A percentile compares a stretch with the other conserved stretches of the same genome.
These are phyloP conservation scores for Cosmorhoe ocellata DNA, from an alignment of 2,888 invertebrate genomes.

Conservation along the genomic window DNA sequence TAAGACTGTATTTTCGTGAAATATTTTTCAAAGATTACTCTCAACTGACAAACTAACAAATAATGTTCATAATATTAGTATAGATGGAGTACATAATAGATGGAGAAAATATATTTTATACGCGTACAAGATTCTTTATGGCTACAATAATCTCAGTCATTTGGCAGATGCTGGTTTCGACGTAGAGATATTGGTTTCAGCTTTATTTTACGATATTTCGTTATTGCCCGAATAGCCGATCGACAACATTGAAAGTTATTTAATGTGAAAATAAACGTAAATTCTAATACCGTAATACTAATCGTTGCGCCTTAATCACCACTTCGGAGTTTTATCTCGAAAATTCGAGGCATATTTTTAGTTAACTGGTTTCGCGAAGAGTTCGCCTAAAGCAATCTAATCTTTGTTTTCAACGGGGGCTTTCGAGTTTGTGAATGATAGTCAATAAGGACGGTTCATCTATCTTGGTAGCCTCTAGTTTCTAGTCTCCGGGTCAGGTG, in stretches of 20 bases:
- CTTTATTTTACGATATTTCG: constrained; percentile 23
- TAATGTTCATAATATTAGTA: too few relatives aligned
- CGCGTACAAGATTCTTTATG: constrained; percentile 24
- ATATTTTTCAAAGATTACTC: too few relatives aligned
- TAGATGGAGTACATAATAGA: too few relatives aligned
- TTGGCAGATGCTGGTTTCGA: constrained; percentile 25
- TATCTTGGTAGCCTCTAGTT: constrained; percentile 17
- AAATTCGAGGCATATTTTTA: constrained; percentile 10
- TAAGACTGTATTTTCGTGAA: too few relatives aligned
- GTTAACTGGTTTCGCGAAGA: constrained; percentile 2
- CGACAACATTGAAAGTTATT: constrained; percentile 20
- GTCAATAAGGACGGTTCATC: constrained; percentile 15
- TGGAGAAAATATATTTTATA: constrained; percentile 1
- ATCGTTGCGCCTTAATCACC: constrained; percentile 16
- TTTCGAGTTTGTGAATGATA: constrained; percentile 16
- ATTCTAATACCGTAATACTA: constrained; percentile 12
- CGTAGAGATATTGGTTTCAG: constrained; percentile 24
- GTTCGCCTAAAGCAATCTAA: background rate
- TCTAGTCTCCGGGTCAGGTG: constrained; percentile 25
- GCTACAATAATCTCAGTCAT: constrained; percentile 26
- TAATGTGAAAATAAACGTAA: constrained; percentile 17
- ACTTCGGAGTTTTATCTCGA: constrained; percentile 18
- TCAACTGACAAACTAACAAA: too few relatives aligned
- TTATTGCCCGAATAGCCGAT: constrained; percentile 12
- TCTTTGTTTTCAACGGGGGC: constrained; percentile 17